Conservation (phyloP, 2,797 vertebrate genomes). For the Morelia viridis region DNA sequence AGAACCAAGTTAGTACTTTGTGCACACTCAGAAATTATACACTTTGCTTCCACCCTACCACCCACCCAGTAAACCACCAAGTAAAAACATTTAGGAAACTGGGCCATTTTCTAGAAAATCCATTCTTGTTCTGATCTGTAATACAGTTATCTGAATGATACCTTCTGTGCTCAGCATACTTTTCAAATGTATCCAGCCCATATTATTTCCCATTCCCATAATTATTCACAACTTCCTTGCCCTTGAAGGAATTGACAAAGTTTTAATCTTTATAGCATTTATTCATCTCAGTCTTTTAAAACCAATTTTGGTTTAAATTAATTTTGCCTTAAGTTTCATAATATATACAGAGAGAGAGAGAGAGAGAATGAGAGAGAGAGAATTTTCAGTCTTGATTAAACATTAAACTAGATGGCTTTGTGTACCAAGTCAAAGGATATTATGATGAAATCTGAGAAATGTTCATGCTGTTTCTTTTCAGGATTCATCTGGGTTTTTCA, state of each 20-base stretch:
- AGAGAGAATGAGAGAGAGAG: not conserved
- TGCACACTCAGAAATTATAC: not conserved
- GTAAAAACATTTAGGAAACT: slow-evolving; percentile 24
- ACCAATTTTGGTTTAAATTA: slow-evolving; percentile 26
- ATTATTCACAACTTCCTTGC: slow-evolving; percentile 35
- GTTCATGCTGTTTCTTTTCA: slow-evolving; percentile 37
- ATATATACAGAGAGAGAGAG: not conserved
- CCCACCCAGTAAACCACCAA: slow-evolving; percentile 20
- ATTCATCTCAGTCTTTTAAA: slow-evolving; percentile 33
- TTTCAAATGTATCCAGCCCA: not conserved
- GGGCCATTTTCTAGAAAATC: slow-evolving; percentile 52
- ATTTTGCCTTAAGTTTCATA: slow-evolving; percentile 25
- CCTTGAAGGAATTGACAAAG: slow-evolving; percentile 32
- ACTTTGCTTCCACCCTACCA: not conserved
- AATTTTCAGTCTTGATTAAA: not conserved
- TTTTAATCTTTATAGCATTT: slow-evolving; percentile 7
- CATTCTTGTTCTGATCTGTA: slow-evolving; percentile 15
- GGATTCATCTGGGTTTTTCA: slow-evolving; percentile 43
- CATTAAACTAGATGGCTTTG: slow-evolving; percentile 32
- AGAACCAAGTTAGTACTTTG: slow-evolving; percentile 1
- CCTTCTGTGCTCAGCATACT: slow-evolving; percentile 7
- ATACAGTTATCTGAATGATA: not conserved
- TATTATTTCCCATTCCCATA: slow-evolving; percentile 26
- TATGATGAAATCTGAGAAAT: slow-evolving; percentile 45
- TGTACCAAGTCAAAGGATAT: slow-evolving; percentile 45